Evolutionary conservation across 2,797 vertebrate genomes (phyloP).

Genomic region (Chelidonichthys spinosus): DNA sequence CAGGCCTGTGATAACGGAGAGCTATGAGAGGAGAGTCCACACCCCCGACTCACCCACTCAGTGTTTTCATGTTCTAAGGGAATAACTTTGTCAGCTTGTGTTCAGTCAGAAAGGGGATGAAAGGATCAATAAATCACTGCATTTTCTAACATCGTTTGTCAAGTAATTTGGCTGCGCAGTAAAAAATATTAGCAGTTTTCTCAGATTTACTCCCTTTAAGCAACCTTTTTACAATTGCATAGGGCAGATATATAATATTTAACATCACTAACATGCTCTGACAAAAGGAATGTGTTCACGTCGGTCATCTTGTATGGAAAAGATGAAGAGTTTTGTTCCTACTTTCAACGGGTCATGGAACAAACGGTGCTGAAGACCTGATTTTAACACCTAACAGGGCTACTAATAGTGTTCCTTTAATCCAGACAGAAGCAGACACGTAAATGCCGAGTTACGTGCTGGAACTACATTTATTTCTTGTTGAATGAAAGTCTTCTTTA

Average conservation of each 20-base stretch:
- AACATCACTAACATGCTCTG: constrained; percentile 5
- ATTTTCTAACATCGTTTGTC: constrained; percentile 16
- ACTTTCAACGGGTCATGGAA: not conserved
- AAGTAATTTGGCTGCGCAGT: not conserved
- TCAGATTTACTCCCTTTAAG: constrained; percentile 3
- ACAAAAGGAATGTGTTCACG: constrained; percentile 31
- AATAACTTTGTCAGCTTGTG: not conserved
- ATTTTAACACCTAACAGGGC: not conserved
- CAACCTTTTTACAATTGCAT: constrained; percentile 25
- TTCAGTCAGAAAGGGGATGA: not conserved
- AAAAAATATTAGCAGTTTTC: constrained; percentile 10
- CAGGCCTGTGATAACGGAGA: constrained; percentile 16
- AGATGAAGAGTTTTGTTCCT: not conserved
- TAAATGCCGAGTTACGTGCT: too few relatives aligned
- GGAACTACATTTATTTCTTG: too few relatives aligned
- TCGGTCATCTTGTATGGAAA: constrained; percentile 16
- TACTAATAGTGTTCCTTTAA: too few relatives aligned
- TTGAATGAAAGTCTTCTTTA: too few relatives aligned
- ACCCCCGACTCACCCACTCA: constrained; percentile 7
- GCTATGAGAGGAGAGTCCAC: constrained; percentile 31
- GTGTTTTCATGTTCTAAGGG: not conserved
- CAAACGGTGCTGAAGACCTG: not conserved
- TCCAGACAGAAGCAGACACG: too few relatives aligned
- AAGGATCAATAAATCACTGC: constrained; percentile 26
- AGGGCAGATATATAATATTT: constrained; percentile 11